These are phyloP conservation scores for Lineus longissimus DNA, from an alignment of 1,140 invertebrate genomes.

Conservation along the genomic window DNA sequence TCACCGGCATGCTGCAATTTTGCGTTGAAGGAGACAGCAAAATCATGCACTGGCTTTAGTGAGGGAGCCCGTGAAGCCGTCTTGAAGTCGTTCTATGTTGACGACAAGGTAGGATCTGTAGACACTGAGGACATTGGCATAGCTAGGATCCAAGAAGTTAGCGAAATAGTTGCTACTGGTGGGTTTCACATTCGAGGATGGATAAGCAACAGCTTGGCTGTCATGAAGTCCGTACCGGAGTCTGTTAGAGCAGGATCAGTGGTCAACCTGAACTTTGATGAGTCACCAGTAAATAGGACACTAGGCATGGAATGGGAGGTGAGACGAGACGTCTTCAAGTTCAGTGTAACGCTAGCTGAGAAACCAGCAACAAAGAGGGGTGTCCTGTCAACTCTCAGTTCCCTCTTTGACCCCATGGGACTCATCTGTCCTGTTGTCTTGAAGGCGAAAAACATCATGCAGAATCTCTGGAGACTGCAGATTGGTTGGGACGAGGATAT, in stretches of 20 bases:
- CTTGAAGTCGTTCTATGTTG: not conserved
- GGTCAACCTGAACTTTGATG: not conserved
- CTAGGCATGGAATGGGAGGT: not conserved
- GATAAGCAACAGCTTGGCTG: not conserved
- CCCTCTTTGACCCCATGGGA: conserved; percentile 19
- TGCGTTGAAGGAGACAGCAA: not conserved
- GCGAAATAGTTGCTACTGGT: not conserved
- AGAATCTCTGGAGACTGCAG: conserved; percentile 6
- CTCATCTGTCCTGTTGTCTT: conserved; percentile 15
- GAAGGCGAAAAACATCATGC: no score
- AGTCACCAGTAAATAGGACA: not conserved
- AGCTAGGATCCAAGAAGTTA: not conserved
- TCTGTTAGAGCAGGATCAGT: not conserved
- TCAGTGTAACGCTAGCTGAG: not conserved
- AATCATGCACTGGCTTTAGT: not conserved
- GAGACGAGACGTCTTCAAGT: conserved; percentile 4
- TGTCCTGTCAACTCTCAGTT: conserved; percentile 14
- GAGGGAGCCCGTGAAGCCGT: not conserved
- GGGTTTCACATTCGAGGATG: not conserved
- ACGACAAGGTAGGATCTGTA: not conserved
- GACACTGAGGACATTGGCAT: not conserved
- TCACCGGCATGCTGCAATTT: not conserved
- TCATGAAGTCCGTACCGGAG: not conserved
- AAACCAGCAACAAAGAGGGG: conserved; percentile 7
- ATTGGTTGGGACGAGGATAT: not conserved